Base-by-base conservation (phyloP, 2,888 invertebrate genomes). In the Tipula lateralis region DNA sequence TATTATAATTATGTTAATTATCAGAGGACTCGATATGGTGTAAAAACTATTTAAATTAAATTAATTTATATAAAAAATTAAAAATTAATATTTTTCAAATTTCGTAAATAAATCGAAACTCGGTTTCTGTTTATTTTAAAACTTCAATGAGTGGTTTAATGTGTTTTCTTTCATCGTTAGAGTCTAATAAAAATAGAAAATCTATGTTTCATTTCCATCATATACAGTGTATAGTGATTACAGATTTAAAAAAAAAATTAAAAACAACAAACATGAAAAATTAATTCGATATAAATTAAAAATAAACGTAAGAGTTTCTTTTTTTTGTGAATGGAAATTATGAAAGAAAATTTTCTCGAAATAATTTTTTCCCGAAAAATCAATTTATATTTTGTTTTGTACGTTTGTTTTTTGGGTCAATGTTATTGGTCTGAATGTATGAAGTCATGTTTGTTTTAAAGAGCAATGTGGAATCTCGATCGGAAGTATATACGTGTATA, bases 141-240 rank as follows among this genome's bases (percentile, higher is more conserved):
- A 66, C 66, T 66, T 66, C 66, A 66, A 66, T 66, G 66, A 66
- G 66, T 66, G 66, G 66, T 66, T 66, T 66, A 66, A 66, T 66
- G 66, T 66, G 66, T 66, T 66, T 66, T 66, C 66, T 66, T 66
- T 66, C 66, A 66, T 66, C 66, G 66, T 66, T 66, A 66, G 66
- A 66, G 66, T 66, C 66, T 24, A 66, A 66, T 66, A 66, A 66
- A 66, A 66, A 66, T 66, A 66, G 66, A 66, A 66, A 66, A 66
- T 66, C 66, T 66, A 66, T 66, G 66, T 66, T 66, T 66, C 66
- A 66, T 66, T 66, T 66, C 66, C 66, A 66, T 66, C 66, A 66
- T 66, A 66, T 24, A 66, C 66, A 24, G 66, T 66, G 24, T 66
- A 50, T 16, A 66, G 66, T 66, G 66, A 66, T 66, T 66, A 66